Percentiles rank a stretch among this genome's conserved stretches.
Evolutionary conservation across 1,140 invertebrate genomes (phyloP).

Genomic region (Drosophila repletoides): DNA sequence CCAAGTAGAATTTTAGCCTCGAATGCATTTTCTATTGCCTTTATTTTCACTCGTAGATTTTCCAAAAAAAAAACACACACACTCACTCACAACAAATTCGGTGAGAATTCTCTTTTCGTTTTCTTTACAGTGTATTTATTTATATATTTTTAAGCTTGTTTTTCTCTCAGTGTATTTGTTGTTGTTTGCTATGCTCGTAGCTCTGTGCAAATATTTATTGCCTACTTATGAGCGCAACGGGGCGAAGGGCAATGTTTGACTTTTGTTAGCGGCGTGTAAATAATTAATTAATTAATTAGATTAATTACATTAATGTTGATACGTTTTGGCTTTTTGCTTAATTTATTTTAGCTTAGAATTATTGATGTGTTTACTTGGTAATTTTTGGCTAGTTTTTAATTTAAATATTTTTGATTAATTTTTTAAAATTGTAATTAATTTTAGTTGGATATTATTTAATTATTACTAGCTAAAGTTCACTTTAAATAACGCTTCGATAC

Average conservation of each 20-base stretch:
- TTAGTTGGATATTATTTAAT: background rate
- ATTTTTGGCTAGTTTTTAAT: too few species aligned
- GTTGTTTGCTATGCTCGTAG: conserved; percentile 13
- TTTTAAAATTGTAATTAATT: conserved; percentile 8
- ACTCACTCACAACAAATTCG: too few species aligned
- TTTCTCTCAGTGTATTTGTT: conserved; percentile 21
- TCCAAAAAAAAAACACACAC: too few species aligned
- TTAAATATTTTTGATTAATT: conserved; percentile 3
- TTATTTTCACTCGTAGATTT: too few species aligned
- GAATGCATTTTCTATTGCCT: conserved; percentile 70
- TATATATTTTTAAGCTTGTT: background rate
- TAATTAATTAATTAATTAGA: conserved; percentile 25
- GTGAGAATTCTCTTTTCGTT: conserved; percentile 25
- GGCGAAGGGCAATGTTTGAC: conserved; percentile 2
- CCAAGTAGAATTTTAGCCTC: conserved; percentile 73
- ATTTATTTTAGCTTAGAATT: too few species aligned
- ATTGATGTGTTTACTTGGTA: too few species aligned
- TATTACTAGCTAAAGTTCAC: conserved; percentile 17
- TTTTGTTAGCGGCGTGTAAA: background rate
- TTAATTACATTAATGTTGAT: too few species aligned
- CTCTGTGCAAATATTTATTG: conserved; percentile 23
- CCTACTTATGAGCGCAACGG: conserved; percentile 16
- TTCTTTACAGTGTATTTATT: background rate
- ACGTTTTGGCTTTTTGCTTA: too few species aligned
- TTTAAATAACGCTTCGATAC: conserved; percentile 28